phyloP scores from a whole-genome alignment of 2,113 vertebrate species.

The Nyctereutes procyonoides region DNA sequence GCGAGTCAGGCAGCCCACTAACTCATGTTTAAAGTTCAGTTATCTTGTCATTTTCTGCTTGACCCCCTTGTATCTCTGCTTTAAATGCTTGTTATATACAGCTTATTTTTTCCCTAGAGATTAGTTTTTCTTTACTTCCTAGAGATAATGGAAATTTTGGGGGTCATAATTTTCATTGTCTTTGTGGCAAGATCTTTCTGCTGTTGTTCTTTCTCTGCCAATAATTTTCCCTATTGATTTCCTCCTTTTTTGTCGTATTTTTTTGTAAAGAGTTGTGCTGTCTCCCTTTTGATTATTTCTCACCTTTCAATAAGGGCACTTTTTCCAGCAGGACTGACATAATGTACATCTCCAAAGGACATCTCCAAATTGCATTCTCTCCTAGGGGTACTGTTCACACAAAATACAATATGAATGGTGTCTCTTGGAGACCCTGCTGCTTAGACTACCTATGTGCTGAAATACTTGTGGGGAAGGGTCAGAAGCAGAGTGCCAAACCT shows the following conservation, averaged over 20 bases:
- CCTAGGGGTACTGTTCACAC: background rate
- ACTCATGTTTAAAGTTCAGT: background rate
- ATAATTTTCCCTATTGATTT: background rate
- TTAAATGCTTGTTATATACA: background rate
- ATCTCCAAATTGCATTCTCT: background rate
- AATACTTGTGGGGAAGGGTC: background rate
- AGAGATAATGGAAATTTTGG: conserved; percentile 34
- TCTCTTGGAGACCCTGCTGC: conserved; percentile 9
- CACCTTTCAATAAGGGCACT: conserved; percentile 1
- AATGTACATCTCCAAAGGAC: background rate
- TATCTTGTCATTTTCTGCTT: background rate
- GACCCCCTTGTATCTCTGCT: background rate
- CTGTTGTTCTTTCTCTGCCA: conserved; percentile 11
- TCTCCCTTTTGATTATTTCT: background rate
- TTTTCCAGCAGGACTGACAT: conserved; percentile 10
- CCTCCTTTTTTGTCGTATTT: background rate
- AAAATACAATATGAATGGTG: background rate
- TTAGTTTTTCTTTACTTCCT: conserved; percentile 3
- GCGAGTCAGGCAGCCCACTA: background rate
- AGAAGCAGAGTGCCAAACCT: background rate
- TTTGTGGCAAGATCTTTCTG: conserved; percentile 21
- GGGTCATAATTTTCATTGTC: conserved; percentile 37
- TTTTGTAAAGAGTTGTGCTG: conserved; percentile 8
- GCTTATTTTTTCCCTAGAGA: background rate
- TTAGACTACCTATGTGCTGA: background rate